A percentile compares a stretch with the other conserved stretches of the same genome.
Evolutionary conservation across 2,113 vertebrate species (phyloP).

Genomic region (Podarcis muralis): DNA sequence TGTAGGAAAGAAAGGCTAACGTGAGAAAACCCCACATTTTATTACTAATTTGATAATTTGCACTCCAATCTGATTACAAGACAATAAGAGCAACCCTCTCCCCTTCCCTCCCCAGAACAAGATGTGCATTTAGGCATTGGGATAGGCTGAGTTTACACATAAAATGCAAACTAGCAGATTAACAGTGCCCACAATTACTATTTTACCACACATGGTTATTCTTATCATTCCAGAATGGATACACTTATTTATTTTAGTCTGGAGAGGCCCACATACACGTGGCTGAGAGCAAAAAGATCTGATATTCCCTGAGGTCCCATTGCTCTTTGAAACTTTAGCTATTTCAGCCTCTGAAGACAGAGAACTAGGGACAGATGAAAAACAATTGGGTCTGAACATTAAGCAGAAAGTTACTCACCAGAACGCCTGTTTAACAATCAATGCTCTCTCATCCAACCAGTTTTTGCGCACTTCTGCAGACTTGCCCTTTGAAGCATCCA

Average conservation of each 20-base stretch:
- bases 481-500: slow-evolving; percentile 87
- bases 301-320: background rate
- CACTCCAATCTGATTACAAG: background rate
- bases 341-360: background rate
- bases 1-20: background rate
- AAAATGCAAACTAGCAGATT: background rate
- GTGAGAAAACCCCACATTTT: too few species aligned
- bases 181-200: background rate
- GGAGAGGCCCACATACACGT: background rate
- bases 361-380: background rate
- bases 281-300: background rate
- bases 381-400: background rate
- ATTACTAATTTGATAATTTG: background rate
- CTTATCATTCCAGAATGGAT: background rate
- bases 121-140: too few species aligned
- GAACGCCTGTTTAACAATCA: slow-evolving; percentile 90
- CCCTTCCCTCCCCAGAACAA: background rate
- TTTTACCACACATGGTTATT: background rate
- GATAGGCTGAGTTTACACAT: background rate
- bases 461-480: slow-evolving; percentile 79
- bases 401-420: slow-evolving; percentile 75
- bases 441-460: slow-evolving; percentile 86
- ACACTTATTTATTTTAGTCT: background rate
- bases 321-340: background rate
- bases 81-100: background rate